Base-by-base conservation (phyloP, 1,140 invertebrate species). In the Bathynomus jamesi region DNA sequence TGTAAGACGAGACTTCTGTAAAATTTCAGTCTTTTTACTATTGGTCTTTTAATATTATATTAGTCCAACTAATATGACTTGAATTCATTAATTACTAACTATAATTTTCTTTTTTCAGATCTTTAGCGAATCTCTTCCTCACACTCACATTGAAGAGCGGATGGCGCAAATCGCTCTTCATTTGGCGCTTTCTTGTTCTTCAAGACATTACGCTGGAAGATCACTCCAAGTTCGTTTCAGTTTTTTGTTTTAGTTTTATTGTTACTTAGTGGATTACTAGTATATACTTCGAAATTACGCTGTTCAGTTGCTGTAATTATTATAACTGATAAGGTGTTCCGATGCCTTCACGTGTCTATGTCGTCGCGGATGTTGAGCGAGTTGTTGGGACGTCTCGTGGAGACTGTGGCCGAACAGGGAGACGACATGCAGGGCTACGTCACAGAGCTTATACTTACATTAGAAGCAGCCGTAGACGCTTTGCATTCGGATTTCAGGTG, bases 391-490 rank as follows among this genome's bases (percentile, higher is more conserved):
- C 85, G 97, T 31, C 85, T 99, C 13, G 95, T 98, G 28, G 97
- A 99, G 83, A 98, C 96, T 0, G 95, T 98, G 0, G 94, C 96
- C 1, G 97, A 99, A 81, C 93, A 95, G 80, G 96, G 95, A 13
- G 97, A 99, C 82, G 97, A 99, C 81, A 98, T 99, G 93, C 97
- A 88, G 86, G 91, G 92, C 61, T 99, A 99, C 82, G 97, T 99
- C 0, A 99, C 96, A 0, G 96, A 99, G 81, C 83, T 99, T 4
- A 88, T 99, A 70, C 84, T 99, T 3, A 99, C 96, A 0, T 82
- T 99, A 0, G 95, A 99, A 83, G 90, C 95, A 0, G 93, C 94
- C 7, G 95, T 98, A 0, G 94, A 98, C 80, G 93, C 93, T 67
- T 76, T 87, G 8, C 81, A 83, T 75, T 80, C 82, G 7, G 79